These are phyloP conservation scores for Lethenteron camtschaticum DNA, from an alignment of 2,113 vertebrate genomes.

Conservation along the genomic window DNA sequence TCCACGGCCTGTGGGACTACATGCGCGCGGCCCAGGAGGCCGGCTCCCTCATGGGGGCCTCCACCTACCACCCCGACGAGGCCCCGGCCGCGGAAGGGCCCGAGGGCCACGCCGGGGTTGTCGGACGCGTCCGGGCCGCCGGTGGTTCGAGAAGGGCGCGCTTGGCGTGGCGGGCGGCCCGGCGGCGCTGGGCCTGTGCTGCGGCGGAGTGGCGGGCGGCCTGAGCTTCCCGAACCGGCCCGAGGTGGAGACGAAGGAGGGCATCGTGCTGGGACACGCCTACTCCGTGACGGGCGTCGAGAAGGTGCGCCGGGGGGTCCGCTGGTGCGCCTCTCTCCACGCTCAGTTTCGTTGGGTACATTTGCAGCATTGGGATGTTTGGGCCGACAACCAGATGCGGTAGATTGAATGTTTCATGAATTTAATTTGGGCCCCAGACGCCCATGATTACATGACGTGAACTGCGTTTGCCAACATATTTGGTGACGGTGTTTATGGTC, in stretches of 20 bases:
- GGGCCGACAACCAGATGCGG: no score
- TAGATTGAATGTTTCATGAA: no score
- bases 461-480: no score
- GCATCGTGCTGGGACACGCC: not conserved
- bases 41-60: constrained; percentile 3
- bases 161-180: not conserved
- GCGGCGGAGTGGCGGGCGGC: not conserved
- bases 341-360: no score
- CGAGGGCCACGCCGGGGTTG: not conserved
- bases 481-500: no score
- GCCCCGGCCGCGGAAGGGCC: no score
- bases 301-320: not conserved
- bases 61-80: not conserved
- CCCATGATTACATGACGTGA: no score
- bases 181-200: not conserved
- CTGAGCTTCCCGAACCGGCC: not conserved
- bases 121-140: not conserved
- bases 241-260: not conserved
- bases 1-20: not conserved
- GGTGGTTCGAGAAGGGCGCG: no score
- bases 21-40: not conserved
- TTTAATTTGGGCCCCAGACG: no score
- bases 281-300: constrained; percentile 4
- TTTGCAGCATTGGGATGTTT: no score
- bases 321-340: no score